A percentile compares a stretch with the other conserved stretches of the same genome.
These are phyloP conservation scores for Theocolax elegans DNA, from an alignment of 1,140 invertebrate genomes.

Conservation along the genomic window DNA sequence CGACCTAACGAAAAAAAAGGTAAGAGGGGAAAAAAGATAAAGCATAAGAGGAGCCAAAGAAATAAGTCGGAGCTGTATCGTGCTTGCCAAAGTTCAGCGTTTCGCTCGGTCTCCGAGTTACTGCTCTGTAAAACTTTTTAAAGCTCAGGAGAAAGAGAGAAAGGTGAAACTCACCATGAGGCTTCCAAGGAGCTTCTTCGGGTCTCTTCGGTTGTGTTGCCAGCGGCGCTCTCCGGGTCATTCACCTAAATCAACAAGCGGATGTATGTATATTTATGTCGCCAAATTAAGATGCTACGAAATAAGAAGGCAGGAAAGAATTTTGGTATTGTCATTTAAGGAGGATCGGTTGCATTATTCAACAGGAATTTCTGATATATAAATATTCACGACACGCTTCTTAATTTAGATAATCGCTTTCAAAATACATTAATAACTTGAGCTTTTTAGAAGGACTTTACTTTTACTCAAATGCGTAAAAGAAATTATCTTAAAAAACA, in stretches of 20 bases:
- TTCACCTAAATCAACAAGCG: slow-evolving; percentile 53
- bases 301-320: background rate
- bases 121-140: background rate
- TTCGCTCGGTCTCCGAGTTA: background rate
- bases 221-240: slow-evolving; percentile 56
- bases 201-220: background rate
- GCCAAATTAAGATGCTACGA: slow-evolving; percentile 32
- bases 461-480: too few relatives aligned
- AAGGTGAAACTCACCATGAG: slow-evolving; percentile 28
- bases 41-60: background rate
- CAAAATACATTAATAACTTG: too few relatives aligned
- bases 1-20: background rate
- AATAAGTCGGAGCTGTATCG: background rate
- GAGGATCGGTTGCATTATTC: too few relatives aligned
- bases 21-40: too few relatives aligned
- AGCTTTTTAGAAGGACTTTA: too few relatives aligned
- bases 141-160: background rate
- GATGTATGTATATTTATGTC: background rate
- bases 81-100: background rate
- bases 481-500: too few relatives aligned
- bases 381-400: too few relatives aligned
- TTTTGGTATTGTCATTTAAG: too few relatives aligned
- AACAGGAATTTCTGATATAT: too few relatives aligned
- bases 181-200: slow-evolving; percentile 22
- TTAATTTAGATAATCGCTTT: too few relatives aligned